These are phyloP conservation scores for Notospermus geniculatus DNA, from an alignment of 1,140 invertebrate genomes.

Conservation along the genomic window DNA sequence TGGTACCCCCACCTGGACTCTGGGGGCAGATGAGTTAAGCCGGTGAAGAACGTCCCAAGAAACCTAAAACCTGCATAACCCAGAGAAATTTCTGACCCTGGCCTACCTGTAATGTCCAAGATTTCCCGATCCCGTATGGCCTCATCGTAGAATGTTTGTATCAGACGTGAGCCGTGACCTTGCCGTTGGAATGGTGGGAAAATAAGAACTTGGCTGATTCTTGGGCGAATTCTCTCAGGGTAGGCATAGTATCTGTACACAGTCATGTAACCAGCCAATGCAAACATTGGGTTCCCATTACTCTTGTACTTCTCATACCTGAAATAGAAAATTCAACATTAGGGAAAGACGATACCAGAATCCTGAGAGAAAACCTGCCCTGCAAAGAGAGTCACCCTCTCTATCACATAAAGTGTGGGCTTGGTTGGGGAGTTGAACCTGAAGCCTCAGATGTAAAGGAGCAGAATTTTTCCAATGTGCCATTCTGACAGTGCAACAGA, in stretches of 20 bases:
- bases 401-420: not conserved
- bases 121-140: constrained; percentile 70
- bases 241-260: constrained; percentile 95
- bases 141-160: constrained; percentile 76
- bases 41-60: too few species aligned
- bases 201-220: constrained; percentile 88
- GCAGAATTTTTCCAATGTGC: too few species aligned
- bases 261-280: constrained; percentile 82
- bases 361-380: too few species aligned
- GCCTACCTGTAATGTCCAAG: constrained; percentile 80
- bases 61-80: too few species aligned
- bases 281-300: constrained; percentile 65
- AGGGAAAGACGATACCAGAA: too few species aligned
- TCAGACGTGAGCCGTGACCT: constrained; percentile 76
- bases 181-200: constrained; percentile 84
- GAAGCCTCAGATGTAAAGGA: too few species aligned
- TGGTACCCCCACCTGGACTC: too few species aligned
- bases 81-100: too few species aligned
- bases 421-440: too few species aligned
- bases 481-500: too few species aligned
- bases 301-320: constrained; percentile 81
- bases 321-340: too few species aligned
- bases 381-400: not conserved
- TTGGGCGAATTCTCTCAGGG: constrained; percentile 77
- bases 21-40: too few species aligned